These are phyloP conservation scores for western clawed frog (Xenopus tropicalis) DNA, from an alignment of 2,113 vertebrate genomes.

Conservation along the genomic window UCB_Xtro_10.0 CM004447.2:85455001-85455500, in stretches of 20 bases:
- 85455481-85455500: no score
- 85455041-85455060: no score
- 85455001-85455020: no score
- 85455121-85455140: no score
- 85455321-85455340: constrained; percentile 93
- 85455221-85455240: constrained; percentile 78
- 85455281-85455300: constrained; percentile 86
- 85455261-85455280: constrained; percentile 94
- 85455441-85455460: no score
- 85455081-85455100: no score
- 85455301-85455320: constrained; percentile 81
- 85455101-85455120: no score
- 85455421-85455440: no score
- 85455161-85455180: constrained; percentile 89
- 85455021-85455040: no score
- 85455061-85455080: no score
- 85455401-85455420: not conserved
- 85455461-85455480: no score
- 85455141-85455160: constrained; percentile 81
- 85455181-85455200: constrained; percentile 93
- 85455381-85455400: not conserved
- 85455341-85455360: constrained; percentile 84
- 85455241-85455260: constrained; percentile 90
- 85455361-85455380: constrained; percentile 88
- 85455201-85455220: constrained; percentile 89